Conservation (phyloP, 2,797 vertebrate genomes). For the Geotrypetes seraphini region DNA sequence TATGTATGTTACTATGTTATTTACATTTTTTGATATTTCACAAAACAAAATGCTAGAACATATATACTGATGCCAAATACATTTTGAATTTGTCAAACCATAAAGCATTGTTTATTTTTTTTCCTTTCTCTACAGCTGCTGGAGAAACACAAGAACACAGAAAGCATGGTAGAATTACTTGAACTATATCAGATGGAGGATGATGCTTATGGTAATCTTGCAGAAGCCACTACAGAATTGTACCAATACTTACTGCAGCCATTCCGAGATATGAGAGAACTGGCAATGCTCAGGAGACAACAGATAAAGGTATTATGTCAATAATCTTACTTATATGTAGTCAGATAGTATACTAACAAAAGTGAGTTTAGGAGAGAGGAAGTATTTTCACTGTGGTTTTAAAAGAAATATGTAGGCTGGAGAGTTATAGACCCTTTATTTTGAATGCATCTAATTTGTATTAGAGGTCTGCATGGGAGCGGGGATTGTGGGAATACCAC, state of each 20-base stretch:
- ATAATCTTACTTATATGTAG: background rate
- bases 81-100: too few relatives aligned
- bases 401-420: too few relatives aligned
- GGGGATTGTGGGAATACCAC: too few relatives aligned
- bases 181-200: slow-evolving; percentile 88
- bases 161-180: slow-evolving; percentile 92
- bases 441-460: too few relatives aligned
- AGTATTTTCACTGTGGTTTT: too few relatives aligned
- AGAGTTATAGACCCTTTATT: too few relatives aligned
- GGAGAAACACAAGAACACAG: slow-evolving; percentile 81
- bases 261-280: slow-evolving; percentile 93
- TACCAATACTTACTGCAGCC: slow-evolving; percentile 95
- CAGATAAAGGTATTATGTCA: slow-evolving; percentile 97
- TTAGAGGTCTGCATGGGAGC: too few relatives aligned
- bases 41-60: too few relatives aligned
- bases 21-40: too few relatives aligned
- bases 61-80: too few relatives aligned
- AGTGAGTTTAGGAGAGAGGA: background rate
- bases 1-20: too few relatives aligned
- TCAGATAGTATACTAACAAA: background rate
- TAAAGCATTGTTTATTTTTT: too few relatives aligned
- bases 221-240: slow-evolving; percentile 86
- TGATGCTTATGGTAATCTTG: slow-evolving; percentile 73
- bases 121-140: slow-evolving; percentile 58
- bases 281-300: slow-evolving; percentile 88